Evolutionary conservation across 2,888 invertebrate genomes (phyloP).

Genomic region (Encarsia formosa): DNA sequence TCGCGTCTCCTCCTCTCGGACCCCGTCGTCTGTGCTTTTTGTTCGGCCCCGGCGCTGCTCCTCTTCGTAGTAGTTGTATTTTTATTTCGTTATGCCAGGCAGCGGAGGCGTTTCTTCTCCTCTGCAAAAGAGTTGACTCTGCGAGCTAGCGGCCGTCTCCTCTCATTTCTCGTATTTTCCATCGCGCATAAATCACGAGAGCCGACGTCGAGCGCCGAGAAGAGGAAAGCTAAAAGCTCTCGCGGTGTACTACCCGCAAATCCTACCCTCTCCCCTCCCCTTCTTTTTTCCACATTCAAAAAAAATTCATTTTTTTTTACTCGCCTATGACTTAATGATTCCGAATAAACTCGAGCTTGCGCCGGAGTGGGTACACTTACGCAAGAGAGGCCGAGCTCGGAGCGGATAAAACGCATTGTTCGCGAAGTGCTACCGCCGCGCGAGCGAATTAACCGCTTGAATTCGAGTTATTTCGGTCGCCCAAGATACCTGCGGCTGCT

Average conservation of each 20-base stretch:
- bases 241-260: slow-evolving; percentile 29
- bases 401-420: slow-evolving; percentile 21
- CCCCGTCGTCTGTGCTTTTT: slow-evolving; percentile 20
- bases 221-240: slow-evolving; percentile 1
- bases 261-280: no score
- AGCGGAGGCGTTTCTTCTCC: slow-evolving; percentile 13
- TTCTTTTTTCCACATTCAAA: no score
- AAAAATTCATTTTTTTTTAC: no score
- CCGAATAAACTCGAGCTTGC: no score
- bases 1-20: slow-evolving; percentile 7
- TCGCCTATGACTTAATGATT: no score
- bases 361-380: background rate
- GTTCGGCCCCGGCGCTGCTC: slow-evolving; percentile 26
- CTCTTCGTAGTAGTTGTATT: slow-evolving; percentile 24
- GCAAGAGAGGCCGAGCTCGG: background rate
- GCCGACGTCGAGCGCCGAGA: slow-evolving; percentile 34
- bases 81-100: slow-evolving; percentile 33
- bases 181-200: slow-evolving; percentile 48
- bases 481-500: no score
- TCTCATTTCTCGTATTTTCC: slow-evolving; percentile 50
- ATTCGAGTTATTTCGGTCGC: slow-evolving; percentile 49
- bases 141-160: slow-evolving; percentile 12
- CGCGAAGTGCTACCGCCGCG: slow-evolving; percentile 45
- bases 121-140: background rate
- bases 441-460: slow-evolving; percentile 41